Base-by-base conservation (phyloP, 2,113 vertebrate species). In the Phaethon lepturus region DNA sequence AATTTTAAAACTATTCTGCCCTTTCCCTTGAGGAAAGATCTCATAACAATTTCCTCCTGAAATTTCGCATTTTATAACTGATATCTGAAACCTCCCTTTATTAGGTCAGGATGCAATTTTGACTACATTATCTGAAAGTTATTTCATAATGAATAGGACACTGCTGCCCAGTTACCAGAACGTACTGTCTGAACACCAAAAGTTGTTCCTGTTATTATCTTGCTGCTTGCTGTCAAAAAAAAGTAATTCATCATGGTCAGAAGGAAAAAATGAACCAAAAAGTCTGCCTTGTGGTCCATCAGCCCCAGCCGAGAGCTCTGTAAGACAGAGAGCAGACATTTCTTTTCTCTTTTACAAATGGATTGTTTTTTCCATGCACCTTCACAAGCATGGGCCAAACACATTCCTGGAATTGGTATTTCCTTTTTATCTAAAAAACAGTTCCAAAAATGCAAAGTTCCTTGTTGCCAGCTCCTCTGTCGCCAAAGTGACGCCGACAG, bases 21-120 rank as follows among this genome's bases (percentile, higher is more conserved):
- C 79, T 44, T 56, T 77, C 92, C 83, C 93, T 56, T 31, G 88
- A 90, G 91, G 82, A 60, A 93, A 94, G 88, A 88, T 33, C 94
- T 93, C 86, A 75, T 63, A 78, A 74, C 67, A 28, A 58, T 24
- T 91, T 88, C 92, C 84, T 95, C 80, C 81, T 24, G 58, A 53
- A 92, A 84, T 15, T 33, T 47, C 6, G 4, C 23, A 4, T 80
- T 92, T 83, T 63, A 3, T 19, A 80, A 38, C 29, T 5, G 82
- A 29, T 60, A 67, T 26, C 26, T 49, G 72, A 84, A 77, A 52
- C 82, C 79, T 56, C 76, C 83, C 66, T 88, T 17, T 13, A 22
- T 35, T 33, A 49, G 90, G 62, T 40, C 94, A 91, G 88, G 90
- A 78, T 40, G 82, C 44, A 92, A 20, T 92, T 71, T 10, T 33